Evolutionary conservation across 2,113 vertebrate species (phyloP), one percentile per base, ranked within the genome.

Genomic region (Ageneiosus marmoratus): DNA sequence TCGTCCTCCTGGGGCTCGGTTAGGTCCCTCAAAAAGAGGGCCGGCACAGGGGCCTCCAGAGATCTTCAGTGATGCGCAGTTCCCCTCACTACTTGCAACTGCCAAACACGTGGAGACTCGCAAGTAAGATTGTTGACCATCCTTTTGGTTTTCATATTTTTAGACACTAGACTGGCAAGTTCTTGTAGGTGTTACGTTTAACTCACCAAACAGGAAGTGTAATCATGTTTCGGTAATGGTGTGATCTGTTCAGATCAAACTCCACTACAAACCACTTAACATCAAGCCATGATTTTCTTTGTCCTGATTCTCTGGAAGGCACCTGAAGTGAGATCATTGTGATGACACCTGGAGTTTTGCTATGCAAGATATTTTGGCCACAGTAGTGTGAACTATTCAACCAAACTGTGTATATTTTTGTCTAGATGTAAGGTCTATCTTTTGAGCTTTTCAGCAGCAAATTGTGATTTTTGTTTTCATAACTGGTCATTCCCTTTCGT

Each of bases 61-160:
- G 88, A 99, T 99, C 90, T 97, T 91, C 88, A 99, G 92, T 0
- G 97, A 99, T 48, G 87, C 96, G 0, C 98, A 99, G 90, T 99
- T 99, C 89, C 98, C 98, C 29, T 98, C 98, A 0, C 91, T 99
- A 89, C 93, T 96, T 83, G 92, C 97, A 89, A 97, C 96, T 6
- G 96, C 97, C 93, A 99, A 97, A 94, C 97, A 98, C 10, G 94
- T 95, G 86, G 98, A 99, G 92, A 97, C 96, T 85, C 96, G 96
- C 92, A 98, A 95, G 98, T 98, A 94, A 95, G 97, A 92, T 46
- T n/a, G 69, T 65, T 65, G 18, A 18, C 12, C 60, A 29, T 62
- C 27, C 12, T 58, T 58, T 11, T 58, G 27, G 60, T 62, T 29
- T 62, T n/a, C 2, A n/a, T 58, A n/a, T 24, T 20, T 56, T 51